Percentiles rank a stretch among this genome's conserved stretches.
Conservation (phyloP, 2,113 vertebrate genomes). For the Shinisaurus crocodilurus region DNA sequence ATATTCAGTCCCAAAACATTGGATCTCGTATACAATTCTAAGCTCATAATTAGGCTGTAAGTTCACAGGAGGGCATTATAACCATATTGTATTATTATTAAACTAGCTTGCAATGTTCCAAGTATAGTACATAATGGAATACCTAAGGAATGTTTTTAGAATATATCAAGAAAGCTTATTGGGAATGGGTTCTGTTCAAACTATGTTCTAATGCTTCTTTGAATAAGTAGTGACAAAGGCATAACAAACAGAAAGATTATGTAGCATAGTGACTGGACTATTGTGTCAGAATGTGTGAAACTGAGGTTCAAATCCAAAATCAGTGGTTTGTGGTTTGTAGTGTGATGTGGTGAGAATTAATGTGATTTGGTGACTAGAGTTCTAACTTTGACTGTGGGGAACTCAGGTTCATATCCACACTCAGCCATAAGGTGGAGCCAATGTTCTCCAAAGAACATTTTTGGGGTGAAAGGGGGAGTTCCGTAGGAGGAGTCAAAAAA, state of each 20-base stretch:
- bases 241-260: neutral
- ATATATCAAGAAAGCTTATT: neutral
- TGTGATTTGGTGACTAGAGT: neutral
- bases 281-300: neutral
- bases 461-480: neutral
- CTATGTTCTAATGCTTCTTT: neutral
- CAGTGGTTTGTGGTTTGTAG: neutral
- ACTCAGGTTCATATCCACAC: neutral
- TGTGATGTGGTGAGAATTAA: neutral
- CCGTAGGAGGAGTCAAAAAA: neutral
- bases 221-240: neutral
- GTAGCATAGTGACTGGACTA: neutral
- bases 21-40: neutral
- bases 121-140: neutral
- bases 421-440: neutral
- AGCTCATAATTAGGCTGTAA: constrained; percentile 7
- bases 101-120: neutral
- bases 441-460: neutral
- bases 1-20: constrained; percentile 52
- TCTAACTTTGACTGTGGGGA: neutral
- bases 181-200: neutral
- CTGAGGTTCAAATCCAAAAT: neutral
- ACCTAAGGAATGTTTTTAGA: neutral
- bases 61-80: constrained; percentile 25
- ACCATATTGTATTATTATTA: neutral